These are phyloP conservation scores for Diachasmimorpha longicaudata DNA, from an alignment of 1,140 invertebrate species.

Conservation along the genomic window DNA sequence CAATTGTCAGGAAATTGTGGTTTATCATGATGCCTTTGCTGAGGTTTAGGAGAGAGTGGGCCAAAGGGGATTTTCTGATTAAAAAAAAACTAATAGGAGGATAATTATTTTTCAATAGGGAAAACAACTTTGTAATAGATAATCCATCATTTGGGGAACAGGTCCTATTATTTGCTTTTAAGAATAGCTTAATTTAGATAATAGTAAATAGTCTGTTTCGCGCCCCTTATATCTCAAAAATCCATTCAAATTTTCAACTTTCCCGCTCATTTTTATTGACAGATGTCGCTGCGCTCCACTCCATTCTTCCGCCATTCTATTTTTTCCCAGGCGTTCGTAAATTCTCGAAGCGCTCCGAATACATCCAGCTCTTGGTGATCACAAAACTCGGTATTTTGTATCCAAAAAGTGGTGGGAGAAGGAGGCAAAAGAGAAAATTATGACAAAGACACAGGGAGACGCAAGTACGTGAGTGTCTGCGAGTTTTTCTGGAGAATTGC, in stretches of 20 bases:
- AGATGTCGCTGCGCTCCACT: neutral
- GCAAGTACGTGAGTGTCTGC: neutral
- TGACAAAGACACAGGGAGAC: neutral
- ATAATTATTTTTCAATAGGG: too few species aligned
- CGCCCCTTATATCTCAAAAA: too few species aligned
- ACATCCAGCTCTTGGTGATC: neutral
- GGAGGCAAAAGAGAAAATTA: conserved; percentile 4
- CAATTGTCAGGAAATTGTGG: neutral
- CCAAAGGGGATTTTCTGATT: too few species aligned
- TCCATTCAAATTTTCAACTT: too few species aligned
- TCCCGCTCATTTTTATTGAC: neutral
- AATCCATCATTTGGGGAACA: too few species aligned
- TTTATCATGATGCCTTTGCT: too few species aligned
- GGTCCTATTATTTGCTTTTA: too few species aligned
- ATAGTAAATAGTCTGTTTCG: too few species aligned
- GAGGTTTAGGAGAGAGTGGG: too few species aligned
- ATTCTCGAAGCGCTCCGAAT: neutral
- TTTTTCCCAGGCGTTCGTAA: neutral
- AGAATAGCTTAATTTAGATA: too few species aligned
- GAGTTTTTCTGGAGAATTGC: neutral
- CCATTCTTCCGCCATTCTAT: neutral
- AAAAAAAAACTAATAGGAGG: too few species aligned
- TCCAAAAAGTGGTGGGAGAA: neutral
- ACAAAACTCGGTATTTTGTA: neutral
- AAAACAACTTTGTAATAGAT: too few species aligned